Evolutionary conservation across 2,888 invertebrate genomes (phyloP).

Genomic region (Epirrhoe alternata): DNA sequence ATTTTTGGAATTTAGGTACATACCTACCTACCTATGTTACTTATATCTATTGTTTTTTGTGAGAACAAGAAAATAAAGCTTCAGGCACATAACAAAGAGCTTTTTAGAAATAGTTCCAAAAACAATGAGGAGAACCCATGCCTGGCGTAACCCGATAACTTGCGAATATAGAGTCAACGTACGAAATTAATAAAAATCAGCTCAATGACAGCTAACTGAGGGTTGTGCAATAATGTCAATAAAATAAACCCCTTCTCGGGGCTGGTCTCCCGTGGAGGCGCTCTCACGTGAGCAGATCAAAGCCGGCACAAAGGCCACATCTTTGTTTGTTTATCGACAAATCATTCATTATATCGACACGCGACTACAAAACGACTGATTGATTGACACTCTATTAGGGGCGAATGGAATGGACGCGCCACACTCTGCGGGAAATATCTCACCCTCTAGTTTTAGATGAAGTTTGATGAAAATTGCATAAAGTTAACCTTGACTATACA

Average conservation of each 20-base stretch:
- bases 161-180: slow-evolving; percentile 5
- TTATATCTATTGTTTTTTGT: neutral
- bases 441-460: slow-evolving; percentile 9
- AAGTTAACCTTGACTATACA: neutral
- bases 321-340: slow-evolving; percentile 62
- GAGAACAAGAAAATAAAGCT: neutral
- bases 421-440: neutral
- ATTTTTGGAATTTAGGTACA: no score
- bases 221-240: slow-evolving; percentile 44
- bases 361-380: slow-evolving; percentile 61
- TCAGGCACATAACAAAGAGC: slow-evolving; percentile 1
- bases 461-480: neutral
- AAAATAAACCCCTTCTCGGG: slow-evolving; percentile 39
- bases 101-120: slow-evolving; percentile 8
- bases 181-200: slow-evolving; percentile 17
- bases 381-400: slow-evolving; percentile 52
- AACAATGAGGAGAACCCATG: slow-evolving; percentile 9
- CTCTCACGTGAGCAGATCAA: slow-evolving; percentile 38
- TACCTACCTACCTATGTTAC: no score
- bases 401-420: slow-evolving; percentile 9
- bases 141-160: slow-evolving; percentile 27
- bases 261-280: slow-evolving; percentile 40
- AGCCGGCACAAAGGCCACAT: slow-evolving; percentile 38
- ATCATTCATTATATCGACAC: slow-evolving; percentile 70
- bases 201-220: slow-evolving; percentile 44